Percentiles rank a stretch among this genome's conserved stretches.
Evolutionary conservation across 2,888 invertebrate genomes (phyloP).

Genomic region (Hyposoter dolosus): DNA sequence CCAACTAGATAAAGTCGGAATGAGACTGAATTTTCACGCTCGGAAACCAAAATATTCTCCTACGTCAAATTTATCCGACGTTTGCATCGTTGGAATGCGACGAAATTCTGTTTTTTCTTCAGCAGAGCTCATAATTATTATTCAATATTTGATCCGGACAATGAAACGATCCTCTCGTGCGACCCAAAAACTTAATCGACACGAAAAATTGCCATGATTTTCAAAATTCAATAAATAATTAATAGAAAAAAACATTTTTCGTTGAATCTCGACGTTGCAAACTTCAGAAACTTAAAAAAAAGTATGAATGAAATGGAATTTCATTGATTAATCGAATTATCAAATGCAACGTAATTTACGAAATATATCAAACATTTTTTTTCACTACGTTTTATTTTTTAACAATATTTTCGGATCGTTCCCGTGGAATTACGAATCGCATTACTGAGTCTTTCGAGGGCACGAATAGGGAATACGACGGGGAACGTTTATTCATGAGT

Average conservation of each 20-base stretch:
- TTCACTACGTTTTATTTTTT: background rate
- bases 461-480: background rate
- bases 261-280: too few species aligned
- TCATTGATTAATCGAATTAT: background rate
- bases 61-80: background rate
- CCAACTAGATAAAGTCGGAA: conserved; percentile 18
- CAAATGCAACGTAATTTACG: background rate
- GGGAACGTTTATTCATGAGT: background rate
- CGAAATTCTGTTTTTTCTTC: too few species aligned
- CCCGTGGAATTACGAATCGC: background rate
- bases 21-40: conserved; percentile 55
- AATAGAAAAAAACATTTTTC: too few species aligned
- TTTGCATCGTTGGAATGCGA: too few species aligned
- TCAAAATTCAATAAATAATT: too few species aligned
- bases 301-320: background rate
- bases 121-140: too few species aligned
- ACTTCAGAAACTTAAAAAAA: background rate
- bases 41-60: conserved; percentile 4
- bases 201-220: too few species aligned
- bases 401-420: background rate
- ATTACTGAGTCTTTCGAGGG: background rate
- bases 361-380: background rate
- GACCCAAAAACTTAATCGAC: too few species aligned
- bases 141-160: too few species aligned
- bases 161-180: too few species aligned